These are phyloP conservation scores for Heliconius ismenius DNA, from an alignment of 2,888 invertebrate genomes.

Conservation along the genomic window DNA sequence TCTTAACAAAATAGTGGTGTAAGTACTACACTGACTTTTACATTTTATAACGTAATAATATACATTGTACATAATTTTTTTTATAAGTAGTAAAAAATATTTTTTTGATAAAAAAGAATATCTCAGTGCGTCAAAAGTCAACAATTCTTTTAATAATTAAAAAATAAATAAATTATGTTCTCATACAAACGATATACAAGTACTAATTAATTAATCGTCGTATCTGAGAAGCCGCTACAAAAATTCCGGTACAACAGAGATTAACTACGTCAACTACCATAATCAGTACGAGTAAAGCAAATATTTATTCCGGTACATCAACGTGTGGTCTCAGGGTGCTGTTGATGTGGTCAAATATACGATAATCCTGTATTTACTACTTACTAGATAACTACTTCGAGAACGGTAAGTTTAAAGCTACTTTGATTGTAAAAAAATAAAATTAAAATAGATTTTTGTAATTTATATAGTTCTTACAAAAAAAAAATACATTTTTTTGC, in stretches of 20 bases:
- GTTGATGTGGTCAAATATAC: constrained; percentile 8
- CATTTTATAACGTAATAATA: neutral
- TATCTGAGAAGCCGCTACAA: constrained; percentile 3
- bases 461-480: neutral
- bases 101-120: no score
- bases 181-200: neutral
- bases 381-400: neutral
- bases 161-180: neutral
- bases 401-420: neutral
- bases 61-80: no score
- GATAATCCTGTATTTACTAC: neutral
- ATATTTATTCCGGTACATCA: constrained; percentile 28
- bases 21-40: neutral
- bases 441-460: neutral
- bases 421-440: neutral
- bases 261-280: constrained; percentile 18
- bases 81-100: no score
- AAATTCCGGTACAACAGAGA: neutral
- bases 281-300: constrained; percentile 17
- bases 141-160: neutral
- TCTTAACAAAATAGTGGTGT: no score
- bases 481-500: no score
- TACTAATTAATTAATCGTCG: neutral
- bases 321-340: constrained; percentile 16
- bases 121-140: no score